Percentiles rank a stretch among this genome's conserved stretches.
Evolutionary conservation across 2,797 vertebrate species (phyloP).

Genomic region (Morelia viridis): DNA sequence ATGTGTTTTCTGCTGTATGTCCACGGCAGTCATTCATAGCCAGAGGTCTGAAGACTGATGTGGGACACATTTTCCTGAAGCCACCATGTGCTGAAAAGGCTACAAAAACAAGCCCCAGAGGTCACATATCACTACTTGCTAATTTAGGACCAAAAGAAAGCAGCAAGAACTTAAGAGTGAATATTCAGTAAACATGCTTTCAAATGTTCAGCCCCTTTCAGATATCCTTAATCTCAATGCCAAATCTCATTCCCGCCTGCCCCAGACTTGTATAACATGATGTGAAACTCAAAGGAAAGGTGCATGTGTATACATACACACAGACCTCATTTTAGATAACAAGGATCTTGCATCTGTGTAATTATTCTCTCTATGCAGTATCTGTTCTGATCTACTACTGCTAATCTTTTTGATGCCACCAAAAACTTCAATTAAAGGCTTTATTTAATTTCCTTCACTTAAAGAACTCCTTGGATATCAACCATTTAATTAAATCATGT

Average conservation of each 20-base stretch:
- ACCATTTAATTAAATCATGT: slow-evolving; percentile 67
- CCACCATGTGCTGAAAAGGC: neutral
- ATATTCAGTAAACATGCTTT: neutral
- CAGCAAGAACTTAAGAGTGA: neutral
- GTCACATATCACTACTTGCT: neutral
- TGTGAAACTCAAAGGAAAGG: neutral
- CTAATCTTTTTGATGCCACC: slow-evolving; percentile 57
- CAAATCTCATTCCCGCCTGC: neutral
- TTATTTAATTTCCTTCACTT: slow-evolving; percentile 60
- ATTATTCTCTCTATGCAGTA: slow-evolving; percentile 59
- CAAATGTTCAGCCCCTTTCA: neutral
- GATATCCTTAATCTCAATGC: neutral
- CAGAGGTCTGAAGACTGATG: neutral
- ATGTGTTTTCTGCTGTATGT: neutral
- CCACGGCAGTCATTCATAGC: neutral
- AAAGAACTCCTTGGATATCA: slow-evolving; percentile 47
- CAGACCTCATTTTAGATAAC: neutral
- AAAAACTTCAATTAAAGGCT: slow-evolving; percentile 69
- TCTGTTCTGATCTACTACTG: slow-evolving; percentile 55
- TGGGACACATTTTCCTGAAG: neutral
- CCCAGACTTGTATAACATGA: neutral
- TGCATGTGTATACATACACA: neutral
- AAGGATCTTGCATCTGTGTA: slow-evolving; percentile 56
- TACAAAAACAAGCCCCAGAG: neutral
- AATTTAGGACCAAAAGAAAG: neutral